Conservation (phyloP, 2,888 invertebrate species). For the Aromia moschata region DNA sequence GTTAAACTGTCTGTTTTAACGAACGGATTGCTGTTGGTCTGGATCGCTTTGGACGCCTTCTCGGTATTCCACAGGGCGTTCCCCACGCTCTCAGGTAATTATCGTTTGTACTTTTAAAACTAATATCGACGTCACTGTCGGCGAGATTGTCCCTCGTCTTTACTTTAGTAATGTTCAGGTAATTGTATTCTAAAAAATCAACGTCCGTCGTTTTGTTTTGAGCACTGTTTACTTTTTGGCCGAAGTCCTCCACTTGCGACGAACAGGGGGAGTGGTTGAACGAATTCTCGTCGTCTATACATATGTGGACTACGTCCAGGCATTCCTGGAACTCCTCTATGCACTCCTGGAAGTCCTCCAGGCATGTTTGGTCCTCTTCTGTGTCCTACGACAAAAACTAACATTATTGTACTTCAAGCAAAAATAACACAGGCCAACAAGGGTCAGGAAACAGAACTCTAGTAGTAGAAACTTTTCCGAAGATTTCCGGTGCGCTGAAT, state of each 20-base stretch:
- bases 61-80: constrained; percentile 12
- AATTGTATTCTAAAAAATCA: constrained; percentile 42
- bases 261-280: constrained; percentile 58
- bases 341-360: constrained; percentile 73
- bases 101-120: constrained; percentile 55
- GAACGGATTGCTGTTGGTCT: constrained; percentile 23
- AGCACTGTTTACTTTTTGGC: constrained; percentile 39
- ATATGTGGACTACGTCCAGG: constrained; percentile 70
- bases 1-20: constrained; percentile 46
- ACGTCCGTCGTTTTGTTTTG: constrained; percentile 26
- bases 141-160: neutral
- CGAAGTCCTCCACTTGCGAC: constrained; percentile 54
- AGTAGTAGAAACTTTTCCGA: no score
- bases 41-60: neutral
- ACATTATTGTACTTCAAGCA: neutral
- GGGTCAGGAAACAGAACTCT: no score
- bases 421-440: no score
- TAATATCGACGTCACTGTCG: constrained; percentile 55
- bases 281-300: constrained; percentile 69
- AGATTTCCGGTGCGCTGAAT: no score
- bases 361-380: constrained; percentile 71
- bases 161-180: constrained; percentile 26
- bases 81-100: constrained; percentile 38
- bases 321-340: constrained; percentile 73
- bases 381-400: constrained; percentile 61